Percentiles rank a stretch among this genome's conserved stretches.
Evolutionary conservation across 2,797 vertebrate genomes (phyloP).

Genomic region (Bradypus variegatus): DNA sequence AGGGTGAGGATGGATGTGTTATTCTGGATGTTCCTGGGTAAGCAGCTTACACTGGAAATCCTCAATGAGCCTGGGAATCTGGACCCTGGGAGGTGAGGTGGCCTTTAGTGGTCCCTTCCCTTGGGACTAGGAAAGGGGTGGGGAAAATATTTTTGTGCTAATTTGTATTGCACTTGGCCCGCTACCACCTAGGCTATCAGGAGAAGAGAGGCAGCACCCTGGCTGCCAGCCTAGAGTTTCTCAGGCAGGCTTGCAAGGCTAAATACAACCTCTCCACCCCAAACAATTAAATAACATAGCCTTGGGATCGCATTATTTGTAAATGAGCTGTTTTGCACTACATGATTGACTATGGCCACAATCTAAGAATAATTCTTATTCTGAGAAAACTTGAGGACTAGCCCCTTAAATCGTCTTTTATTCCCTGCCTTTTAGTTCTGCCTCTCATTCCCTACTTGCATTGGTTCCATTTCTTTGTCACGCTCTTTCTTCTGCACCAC

Average conservation of each 20-base stretch:
- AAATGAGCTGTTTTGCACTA: neutral
- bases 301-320: neutral
- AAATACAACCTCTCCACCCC: neutral
- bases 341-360: neutral
- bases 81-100: neutral
- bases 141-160: neutral
- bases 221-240: neutral
- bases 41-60: neutral
- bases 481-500: neutral
- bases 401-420: no score
- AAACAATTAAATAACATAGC: neutral
- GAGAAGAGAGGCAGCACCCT: neutral
- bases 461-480: neutral
- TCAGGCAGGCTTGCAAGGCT: neutral
- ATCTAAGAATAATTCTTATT: neutral
- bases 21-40: no score
- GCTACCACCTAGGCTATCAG: neutral
- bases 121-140: neutral
- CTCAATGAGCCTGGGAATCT: neutral
- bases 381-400: neutral
- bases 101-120: no score
- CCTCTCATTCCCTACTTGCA: neutral
- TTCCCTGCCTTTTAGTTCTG: neutral
- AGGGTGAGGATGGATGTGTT: neutral
- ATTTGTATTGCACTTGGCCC: neutral